Conservation (phyloP, 2,797 vertebrate genomes). For the Parauchenoglanis punctatus region DNA sequence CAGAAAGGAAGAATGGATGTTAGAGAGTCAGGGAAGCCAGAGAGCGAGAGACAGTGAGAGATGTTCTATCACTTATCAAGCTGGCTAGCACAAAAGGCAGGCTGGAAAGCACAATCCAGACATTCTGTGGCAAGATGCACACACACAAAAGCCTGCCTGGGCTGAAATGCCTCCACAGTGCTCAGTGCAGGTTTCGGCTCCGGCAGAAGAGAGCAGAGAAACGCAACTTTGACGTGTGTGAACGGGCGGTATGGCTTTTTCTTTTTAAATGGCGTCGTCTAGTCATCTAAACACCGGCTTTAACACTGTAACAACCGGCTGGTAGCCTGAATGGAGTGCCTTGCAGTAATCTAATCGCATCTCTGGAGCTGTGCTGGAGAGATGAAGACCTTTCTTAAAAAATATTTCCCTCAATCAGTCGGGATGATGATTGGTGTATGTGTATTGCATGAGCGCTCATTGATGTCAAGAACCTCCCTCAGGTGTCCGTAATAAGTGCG, state of each 20-base stretch:
- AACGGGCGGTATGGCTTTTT: not conserved
- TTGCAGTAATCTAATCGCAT: not conserved
- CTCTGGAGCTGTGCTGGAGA: not conserved
- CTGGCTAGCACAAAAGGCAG: conserved; percentile 33
- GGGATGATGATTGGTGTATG: not conserved
- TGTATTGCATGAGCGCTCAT: not conserved
- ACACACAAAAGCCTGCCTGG: conserved; percentile 12
- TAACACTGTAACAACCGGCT: not conserved
- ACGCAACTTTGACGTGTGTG: not conserved
- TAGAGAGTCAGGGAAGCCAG: not conserved
- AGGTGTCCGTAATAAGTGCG: not conserved
- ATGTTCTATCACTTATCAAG: conserved; percentile 47
- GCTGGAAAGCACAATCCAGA: conserved; percentile 36
- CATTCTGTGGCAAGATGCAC: conserved; percentile 29
- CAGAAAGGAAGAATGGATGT: conserved; percentile 4
- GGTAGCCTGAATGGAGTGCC: not conserved
- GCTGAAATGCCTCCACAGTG: conserved; percentile 8
- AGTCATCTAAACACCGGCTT: not conserved
- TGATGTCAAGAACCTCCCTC: not conserved
- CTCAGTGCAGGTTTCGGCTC: conserved; percentile 34
- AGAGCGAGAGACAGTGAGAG: conserved; percentile 3
- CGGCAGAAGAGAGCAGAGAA: not conserved
- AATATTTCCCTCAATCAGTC: not conserved
- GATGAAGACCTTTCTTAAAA: not conserved
- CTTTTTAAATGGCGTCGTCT: not conserved